Evolutionary conservation across 2,888 invertebrate species (phyloP), one percentile per base, ranked within the genome.

Genomic region (Drosophila eohydei): DNA sequence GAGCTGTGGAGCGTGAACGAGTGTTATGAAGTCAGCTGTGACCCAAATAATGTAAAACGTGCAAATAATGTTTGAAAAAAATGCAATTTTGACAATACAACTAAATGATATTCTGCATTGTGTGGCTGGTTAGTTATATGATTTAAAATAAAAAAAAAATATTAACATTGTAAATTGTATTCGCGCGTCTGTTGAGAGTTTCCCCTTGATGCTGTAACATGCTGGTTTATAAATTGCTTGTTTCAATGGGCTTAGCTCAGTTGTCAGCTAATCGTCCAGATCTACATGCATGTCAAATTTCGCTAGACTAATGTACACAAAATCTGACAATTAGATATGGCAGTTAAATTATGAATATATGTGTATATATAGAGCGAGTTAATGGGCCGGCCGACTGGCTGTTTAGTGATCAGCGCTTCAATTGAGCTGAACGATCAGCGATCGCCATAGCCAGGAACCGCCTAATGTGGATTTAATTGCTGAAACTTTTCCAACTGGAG

Each of bases 351-450:
- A 26, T 36, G 46, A 16, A 51, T 67, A 69, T 77, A 68, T 38
- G 6, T 38, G 9, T 43, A 41, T 36, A 51, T 77, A 70, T 59
- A 70, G 67, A 50, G 34, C 12, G 21, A 38, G n/a, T 62, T 81
- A 80, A 83, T 83, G 80, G 69, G 21, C 54, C 58, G 69, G 21
- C 54, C 58, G 54, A n/a, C 66, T 58, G 57, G 8, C 51, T 48
- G 61, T 16, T 28, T 58, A 81, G 79, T 71, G 67, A 71, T 74
- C 78, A 51, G 74, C 71, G 75, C 74, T 72, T 72, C 89, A 90
- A 90, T 90, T 84, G 88, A 89, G 74, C 90, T 71, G 89, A 91
- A 90, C 88, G 73, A 91, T 91, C 91, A 71, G 71, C 55, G 90
- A 91, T 91, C 71, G 63, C 48, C 51, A 54, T 34, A 80, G 41